A percentile compares a stretch with the other conserved stretches of the same genome.
phyloP scores from a whole-genome alignment of 2,797 vertebrate genomes.

The Botia almorhae region DNA sequence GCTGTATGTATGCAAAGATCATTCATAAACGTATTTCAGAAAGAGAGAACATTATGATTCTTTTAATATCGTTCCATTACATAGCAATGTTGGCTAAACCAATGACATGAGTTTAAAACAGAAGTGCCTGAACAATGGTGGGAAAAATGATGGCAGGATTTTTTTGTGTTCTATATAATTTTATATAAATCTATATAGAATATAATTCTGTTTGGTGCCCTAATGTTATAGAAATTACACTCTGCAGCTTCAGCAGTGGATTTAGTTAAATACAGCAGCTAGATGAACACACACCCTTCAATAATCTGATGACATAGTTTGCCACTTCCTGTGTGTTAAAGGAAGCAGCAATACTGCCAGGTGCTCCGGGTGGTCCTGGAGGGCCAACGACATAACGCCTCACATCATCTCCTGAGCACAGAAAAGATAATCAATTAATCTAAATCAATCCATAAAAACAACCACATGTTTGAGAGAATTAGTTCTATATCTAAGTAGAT shows the following conservation, averaged over 20 bases:
- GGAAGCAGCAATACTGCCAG: conserved; percentile 73
- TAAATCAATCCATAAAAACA: neutral
- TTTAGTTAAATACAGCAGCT: neutral
- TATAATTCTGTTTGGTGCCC: no score
- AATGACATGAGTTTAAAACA: no score
- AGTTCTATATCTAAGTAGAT: neutral
- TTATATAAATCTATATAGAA: no score
- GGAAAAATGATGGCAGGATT: neutral
- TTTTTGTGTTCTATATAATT: no score
- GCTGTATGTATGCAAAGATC: neutral
- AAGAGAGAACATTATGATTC: no score
- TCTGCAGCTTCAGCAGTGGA: neutral
- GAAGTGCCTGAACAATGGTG: no score
- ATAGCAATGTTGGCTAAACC: no score
- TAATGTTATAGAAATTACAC: neutral
- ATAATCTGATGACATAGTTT: conserved; percentile 83
- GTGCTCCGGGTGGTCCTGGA: conserved; percentile 83
- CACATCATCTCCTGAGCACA: conserved; percentile 85
- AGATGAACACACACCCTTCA: conserved; percentile 79
- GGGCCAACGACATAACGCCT: conserved; percentile 83
- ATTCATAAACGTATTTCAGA: no score
- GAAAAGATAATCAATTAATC: neutral
- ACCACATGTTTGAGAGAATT: neutral
- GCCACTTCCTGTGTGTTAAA: conserved; percentile 84
- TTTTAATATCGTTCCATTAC: no score